These are phyloP conservation scores for Acrobasis repandana DNA, from an alignment of 2,888 invertebrate genomes.

Conservation along the genomic window DNA sequence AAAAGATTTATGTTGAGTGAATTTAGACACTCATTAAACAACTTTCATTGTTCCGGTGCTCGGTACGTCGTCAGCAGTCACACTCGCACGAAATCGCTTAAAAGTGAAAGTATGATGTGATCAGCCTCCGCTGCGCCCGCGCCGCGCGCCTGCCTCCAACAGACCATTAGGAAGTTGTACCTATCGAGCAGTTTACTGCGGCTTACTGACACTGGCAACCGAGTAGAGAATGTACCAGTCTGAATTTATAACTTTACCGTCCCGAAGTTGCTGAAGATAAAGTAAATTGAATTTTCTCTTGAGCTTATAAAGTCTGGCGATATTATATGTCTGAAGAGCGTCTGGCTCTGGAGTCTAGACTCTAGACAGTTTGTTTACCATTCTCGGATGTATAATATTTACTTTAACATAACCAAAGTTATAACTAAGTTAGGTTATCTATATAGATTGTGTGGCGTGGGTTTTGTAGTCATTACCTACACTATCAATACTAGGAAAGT, in stretches of 20 bases:
- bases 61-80: conserved; percentile 50
- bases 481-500: not conserved
- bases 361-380: not conserved
- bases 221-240: not conserved
- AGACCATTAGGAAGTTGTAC: conserved; percentile 15
- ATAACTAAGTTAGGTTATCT: not conserved
- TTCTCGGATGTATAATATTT: not conserved
- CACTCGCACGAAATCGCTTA: conserved; percentile 69
- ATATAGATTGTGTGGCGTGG: not conserved
- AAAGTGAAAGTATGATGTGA: conserved; percentile 80
- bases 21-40: conserved; percentile 54
- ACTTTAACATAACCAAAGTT: not conserved
- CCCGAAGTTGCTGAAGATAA: conserved; percentile 2
- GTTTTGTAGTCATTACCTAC: not conserved
- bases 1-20: conserved; percentile 28
- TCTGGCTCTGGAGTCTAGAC: conserved; percentile 1
- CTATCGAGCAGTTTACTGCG: not conserved
- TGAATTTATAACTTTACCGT: not conserved
- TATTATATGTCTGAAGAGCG: not conserved
- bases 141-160: conserved; percentile 8
- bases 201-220: not conserved
- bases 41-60: conserved; percentile 71
- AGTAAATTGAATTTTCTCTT: not conserved
- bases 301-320: not conserved
- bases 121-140: conserved; percentile 43